Conservation (phyloP, 2,888 invertebrate genomes). For the Atethmia centrago region DNA sequence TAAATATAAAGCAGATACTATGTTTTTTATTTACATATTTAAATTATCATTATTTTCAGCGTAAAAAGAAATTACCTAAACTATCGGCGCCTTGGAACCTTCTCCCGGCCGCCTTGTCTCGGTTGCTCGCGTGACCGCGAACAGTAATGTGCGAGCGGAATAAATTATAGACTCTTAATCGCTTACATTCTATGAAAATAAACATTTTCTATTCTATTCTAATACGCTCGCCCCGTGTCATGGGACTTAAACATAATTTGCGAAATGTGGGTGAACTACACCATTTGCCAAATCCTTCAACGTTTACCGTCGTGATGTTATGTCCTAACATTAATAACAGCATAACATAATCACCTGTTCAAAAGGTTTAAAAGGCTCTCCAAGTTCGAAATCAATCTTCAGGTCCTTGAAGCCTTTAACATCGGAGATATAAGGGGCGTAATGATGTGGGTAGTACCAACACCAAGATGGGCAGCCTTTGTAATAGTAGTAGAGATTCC, state of each 20-base stretch:
- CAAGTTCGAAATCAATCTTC: slow-evolving; percentile 95
- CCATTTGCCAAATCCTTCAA: neutral
- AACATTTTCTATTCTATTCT: no score
- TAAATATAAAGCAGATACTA: no score
- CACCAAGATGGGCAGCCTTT: slow-evolving; percentile 99
- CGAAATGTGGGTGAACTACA: neutral
- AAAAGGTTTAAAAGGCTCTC: slow-evolving; percentile 97
- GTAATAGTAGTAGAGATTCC: slow-evolving; percentile 99
- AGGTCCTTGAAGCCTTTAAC: slow-evolving; percentile 94
- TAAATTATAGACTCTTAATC: no score
- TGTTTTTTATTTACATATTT: no score
- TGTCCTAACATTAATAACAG: neutral
- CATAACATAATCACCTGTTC: slow-evolving; percentile 91
- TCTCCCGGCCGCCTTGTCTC: no score
- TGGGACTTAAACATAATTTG: neutral
- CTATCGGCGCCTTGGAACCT: no score
- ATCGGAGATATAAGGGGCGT: slow-evolving; percentile 99
- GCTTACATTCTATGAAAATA: no score
- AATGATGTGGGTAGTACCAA: slow-evolving; percentile 99
- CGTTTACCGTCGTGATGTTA: no score
- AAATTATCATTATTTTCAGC: no score
- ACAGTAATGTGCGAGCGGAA: no score
- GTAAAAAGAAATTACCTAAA: no score
- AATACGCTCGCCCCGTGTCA: neutral
- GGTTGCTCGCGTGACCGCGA: no score